Base-by-base conservation (phyloP, 1,140 invertebrate genomes). In the Globodera ellingtonae region DNA sequence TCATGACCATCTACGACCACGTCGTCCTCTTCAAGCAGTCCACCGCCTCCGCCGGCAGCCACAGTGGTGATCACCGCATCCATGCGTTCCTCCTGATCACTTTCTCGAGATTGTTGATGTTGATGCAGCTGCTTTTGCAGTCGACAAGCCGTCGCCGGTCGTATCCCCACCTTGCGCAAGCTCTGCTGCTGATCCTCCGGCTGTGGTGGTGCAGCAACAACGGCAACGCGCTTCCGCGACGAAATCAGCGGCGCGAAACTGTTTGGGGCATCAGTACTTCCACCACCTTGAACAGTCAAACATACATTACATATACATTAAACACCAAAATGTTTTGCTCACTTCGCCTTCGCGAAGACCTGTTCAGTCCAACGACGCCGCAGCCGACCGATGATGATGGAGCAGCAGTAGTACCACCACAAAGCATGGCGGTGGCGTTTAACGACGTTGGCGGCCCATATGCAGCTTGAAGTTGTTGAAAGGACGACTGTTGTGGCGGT, bases 181-280 rank as follows among this genome's bases (percentile, higher is more conserved):
- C 66, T 52, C 52, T 62, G 24, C 35, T 15, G 46, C 35, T 75
- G 66, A 62, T 75, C 73, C 15, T 46, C 67, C 67, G 46, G 9
- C 1, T 44, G 35, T 24, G 35, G 6, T 79, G 79, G 79, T 82
- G 79, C 15, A 18, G 56, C 56, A 18, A 18, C 62, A 10, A 82
- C 56, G 52, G 50, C 75, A 72, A 71, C 78, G 21, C 79, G 78
- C 52, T 81, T 81, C 44, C 80, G 79, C 7, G 80, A 81, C 18
- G 80, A 71, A 35, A 81, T 73, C 35, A 81, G n/a, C 59, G 80
- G 80, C 7, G 80, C 80, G 24, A 24, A 70, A 24, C 66, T 21
- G n/a, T 21, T 65, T 65, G 59, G 3, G n/a, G 59, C n/a, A 78
- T 78, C 67, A n/a, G 24, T 79, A 6, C 78, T 78, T 48, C 52